Evolutionary conservation across 1,140 invertebrate species (phyloP).

Genomic region (Macrotrachela quadricornifera): DNA sequence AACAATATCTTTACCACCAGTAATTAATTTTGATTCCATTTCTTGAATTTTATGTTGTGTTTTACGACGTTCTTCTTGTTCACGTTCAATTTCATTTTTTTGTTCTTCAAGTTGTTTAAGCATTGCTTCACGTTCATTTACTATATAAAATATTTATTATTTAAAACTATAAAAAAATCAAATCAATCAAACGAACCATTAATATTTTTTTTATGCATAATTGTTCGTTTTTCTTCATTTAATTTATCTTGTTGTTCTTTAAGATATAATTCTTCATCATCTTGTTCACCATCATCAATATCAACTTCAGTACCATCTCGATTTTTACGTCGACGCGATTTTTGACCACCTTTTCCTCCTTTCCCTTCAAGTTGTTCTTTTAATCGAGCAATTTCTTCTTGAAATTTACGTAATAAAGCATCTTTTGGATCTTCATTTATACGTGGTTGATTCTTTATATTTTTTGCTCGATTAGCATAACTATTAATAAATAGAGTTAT

Average conservation of each 20-base stretch:
- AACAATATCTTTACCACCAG: slow-evolving; percentile 24
- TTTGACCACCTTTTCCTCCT: slow-evolving; percentile 14
- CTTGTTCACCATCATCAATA: too few relatives aligned
- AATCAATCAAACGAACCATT: slow-evolving; percentile 28
- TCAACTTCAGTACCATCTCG: too few relatives aligned
- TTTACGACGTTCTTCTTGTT: slow-evolving; percentile 43
- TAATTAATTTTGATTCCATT: slow-evolving; percentile 3
- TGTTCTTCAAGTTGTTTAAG: slow-evolving; percentile 35
- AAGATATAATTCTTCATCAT: slow-evolving; percentile 14
- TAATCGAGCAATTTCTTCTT: slow-evolving; percentile 29
- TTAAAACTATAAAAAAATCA: background rate
- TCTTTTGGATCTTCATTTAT: slow-evolving; percentile 90
- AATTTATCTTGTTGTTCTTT: slow-evolving; percentile 32
- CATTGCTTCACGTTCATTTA: slow-evolving; percentile 38
- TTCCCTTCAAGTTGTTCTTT: slow-evolving; percentile 22
- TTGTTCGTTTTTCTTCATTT: slow-evolving; percentile 35
- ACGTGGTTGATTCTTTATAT: slow-evolving; percentile 81
- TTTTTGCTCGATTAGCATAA: slow-evolving; percentile 79
- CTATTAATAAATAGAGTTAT: too few relatives aligned
- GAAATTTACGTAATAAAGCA: slow-evolving; percentile 26
- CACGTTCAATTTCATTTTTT: background rate
- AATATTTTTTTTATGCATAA: slow-evolving; percentile 34
- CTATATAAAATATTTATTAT: slow-evolving; percentile 1
- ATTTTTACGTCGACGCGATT: too few relatives aligned
- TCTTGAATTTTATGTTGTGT: slow-evolving; percentile 35